phyloP scores from a whole-genome alignment of 2,113 vertebrate species.

The Callionymus lyra region DNA sequence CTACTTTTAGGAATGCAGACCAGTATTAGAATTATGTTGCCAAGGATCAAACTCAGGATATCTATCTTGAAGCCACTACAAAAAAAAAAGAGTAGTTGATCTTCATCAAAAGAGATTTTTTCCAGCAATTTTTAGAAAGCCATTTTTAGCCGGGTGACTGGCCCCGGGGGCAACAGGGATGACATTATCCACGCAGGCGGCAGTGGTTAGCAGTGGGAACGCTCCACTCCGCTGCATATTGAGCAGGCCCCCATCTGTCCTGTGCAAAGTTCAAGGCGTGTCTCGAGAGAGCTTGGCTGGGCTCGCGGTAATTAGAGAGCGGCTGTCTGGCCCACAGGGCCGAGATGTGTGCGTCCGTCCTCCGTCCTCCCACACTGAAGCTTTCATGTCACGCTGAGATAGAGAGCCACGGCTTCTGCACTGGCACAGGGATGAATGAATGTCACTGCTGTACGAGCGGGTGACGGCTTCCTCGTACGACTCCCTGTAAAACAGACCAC shows the following conservation, averaged over 20 bases:
- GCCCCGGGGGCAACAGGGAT: conserved; percentile 49
- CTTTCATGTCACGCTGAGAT: conserved; percentile 53
- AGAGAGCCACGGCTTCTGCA: conserved; percentile 29
- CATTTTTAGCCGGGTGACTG: conserved; percentile 49
- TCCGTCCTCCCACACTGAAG: conserved; percentile 47
- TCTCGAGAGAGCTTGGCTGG: conserved; percentile 55
- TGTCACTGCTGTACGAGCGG: conserved; percentile 34
- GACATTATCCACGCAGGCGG: conserved; percentile 55
- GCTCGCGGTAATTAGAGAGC: conserved; percentile 63
- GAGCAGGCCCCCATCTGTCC: conserved; percentile 57
- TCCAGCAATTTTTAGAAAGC: conserved; percentile 33
- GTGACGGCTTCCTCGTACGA: conserved; percentile 4
- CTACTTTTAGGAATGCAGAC: conserved; percentile 5
- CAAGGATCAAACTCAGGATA: conserved; percentile 11
- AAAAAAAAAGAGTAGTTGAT: conserved; percentile 25
- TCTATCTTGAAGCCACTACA: conserved; percentile 12
- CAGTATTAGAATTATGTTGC: background rate
- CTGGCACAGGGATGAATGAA: conserved; percentile 39
- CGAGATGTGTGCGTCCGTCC: conserved; percentile 41
- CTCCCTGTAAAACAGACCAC: conserved; percentile 13
- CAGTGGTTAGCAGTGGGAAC: conserved; percentile 56
- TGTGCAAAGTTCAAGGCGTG: conserved; percentile 65
- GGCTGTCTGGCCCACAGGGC: conserved; percentile 51
- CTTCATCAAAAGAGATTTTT: conserved; percentile 25
- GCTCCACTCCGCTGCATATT: conserved; percentile 49